phyloP scores from a whole-genome alignment of 1,140 invertebrate species.

The Globodera ellingtonae region DNA sequence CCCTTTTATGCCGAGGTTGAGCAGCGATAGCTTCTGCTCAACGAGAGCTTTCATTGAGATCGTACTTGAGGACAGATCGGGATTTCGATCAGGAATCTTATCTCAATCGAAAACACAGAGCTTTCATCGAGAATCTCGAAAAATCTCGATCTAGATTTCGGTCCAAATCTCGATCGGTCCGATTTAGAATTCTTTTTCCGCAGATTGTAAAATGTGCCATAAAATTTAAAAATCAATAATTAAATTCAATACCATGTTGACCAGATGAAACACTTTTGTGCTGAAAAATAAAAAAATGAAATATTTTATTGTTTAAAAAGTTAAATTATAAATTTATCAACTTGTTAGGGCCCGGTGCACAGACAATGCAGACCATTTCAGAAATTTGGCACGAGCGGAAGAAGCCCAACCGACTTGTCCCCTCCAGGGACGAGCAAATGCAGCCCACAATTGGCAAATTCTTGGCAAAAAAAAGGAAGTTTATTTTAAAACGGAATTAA shows the following conservation, averaged over 20 bases:
- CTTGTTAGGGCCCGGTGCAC: conserved; percentile 6
- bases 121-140: too few relatives aligned
- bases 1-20: too few relatives aligned
- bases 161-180: too few relatives aligned
- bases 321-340: neutral
- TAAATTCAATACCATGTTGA: conserved; percentile 16
- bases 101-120: too few relatives aligned
- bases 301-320: neutral
- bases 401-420: conserved; percentile 12
- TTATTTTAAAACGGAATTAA: neutral
- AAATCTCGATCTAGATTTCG: too few relatives aligned
- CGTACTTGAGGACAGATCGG: too few relatives aligned
- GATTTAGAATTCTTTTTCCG: too few relatives aligned
- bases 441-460: conserved; percentile 25
- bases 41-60: too few relatives aligned
- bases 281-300: neutral
- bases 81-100: too few relatives aligned
- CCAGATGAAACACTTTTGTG: conserved; percentile 19
- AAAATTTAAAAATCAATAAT: too few relatives aligned
- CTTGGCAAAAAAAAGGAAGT: neutral
- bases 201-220: too few relatives aligned
- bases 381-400: conserved; percentile 24
- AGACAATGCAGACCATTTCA: conserved; percentile 33
- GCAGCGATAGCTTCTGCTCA: too few relatives aligned
- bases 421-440: conserved; percentile 26